Evolutionary conservation across 2,888 invertebrate genomes (phyloP), one percentile per base, ranked within the genome.

Genomic region (Drosophila cognata): DNA sequence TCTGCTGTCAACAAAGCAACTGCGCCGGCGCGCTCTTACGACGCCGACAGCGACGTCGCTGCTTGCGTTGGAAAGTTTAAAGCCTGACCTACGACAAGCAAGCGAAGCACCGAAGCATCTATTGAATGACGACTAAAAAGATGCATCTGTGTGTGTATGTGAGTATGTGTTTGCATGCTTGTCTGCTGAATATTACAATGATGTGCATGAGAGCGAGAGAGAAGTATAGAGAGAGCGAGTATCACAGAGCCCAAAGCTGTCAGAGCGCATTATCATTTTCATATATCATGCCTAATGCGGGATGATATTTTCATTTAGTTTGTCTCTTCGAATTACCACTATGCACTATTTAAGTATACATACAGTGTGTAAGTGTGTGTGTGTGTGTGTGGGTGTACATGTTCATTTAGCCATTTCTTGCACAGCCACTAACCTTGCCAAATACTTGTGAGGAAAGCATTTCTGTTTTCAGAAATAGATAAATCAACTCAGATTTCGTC

Each of bases 211-310:
- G 36, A 33, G 16, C 21, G 31, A 35, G 33, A 21, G 48, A 67
- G 65, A 11, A 53, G 28, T n/a, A 46, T n/a, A 38, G 38, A 38
- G 33, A 68, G 51, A 18, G 48, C 38, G n/a, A 61, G 62, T 35
- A 41, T 56, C 38, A 48, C 18, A 68, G 69, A 43, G 69, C 70
- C 66, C 64, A 65, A 65, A 75, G 76, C 81, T 86, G 86, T 88
- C 88, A 83, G 81, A 84, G 82, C 87, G 72, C 79, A 82, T 82
- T 82, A 77, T 74, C 75, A 79, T 84, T 84, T 82, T 79, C 81
- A 91, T 90, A 84, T 82, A 87, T 91, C 85, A 88, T 85, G 77
- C 80, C 83, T 82, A 89, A 89, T 86, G 78, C 79, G 77, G 77
- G 81, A 81, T 78, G 78, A 80, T 89, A 79, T 83, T 82, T 85